A percentile compares a stretch with the other conserved stretches of the same genome.
These are phyloP conservation scores for Bombus soroeensis DNA, from an alignment of 1,140 invertebrate genomes.

Conservation along the genomic window DNA sequence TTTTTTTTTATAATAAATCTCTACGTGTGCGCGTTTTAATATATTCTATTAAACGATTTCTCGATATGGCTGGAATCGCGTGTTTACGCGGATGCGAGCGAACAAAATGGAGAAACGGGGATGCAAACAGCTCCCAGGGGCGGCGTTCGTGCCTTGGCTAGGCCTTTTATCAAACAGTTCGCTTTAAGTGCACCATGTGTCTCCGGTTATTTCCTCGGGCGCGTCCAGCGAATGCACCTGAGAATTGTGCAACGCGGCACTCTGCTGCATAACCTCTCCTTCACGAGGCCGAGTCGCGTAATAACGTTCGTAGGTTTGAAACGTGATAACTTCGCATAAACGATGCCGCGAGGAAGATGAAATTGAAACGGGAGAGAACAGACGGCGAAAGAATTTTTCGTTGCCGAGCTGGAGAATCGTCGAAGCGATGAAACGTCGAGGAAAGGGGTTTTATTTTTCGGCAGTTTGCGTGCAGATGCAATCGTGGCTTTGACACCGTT, in stretches of 20 bases:
- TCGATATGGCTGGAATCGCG: not conserved
- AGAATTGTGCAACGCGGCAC: not conserved
- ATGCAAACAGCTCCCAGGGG: not conserved
- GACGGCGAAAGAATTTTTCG: not conserved
- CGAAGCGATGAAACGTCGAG: no score
- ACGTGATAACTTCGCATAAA: slow-evolving; percentile 21
- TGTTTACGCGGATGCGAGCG: not conserved
- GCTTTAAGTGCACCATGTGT: slow-evolving; percentile 20
- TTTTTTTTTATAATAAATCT: not conserved
- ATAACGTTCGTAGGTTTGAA: slow-evolving; percentile 15
- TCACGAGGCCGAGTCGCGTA: not conserved
- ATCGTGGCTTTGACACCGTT: no score
- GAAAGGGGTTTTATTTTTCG: no score
- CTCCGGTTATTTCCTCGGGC: not conserved
- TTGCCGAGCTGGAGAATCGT: no score
- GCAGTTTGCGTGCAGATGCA: no score
- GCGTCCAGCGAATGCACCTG: not conserved
- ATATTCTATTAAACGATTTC: slow-evolving; percentile 3
- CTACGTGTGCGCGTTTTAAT: not conserved
- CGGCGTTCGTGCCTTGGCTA: not conserved
- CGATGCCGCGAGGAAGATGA: not conserved
- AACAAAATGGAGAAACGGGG: not conserved
- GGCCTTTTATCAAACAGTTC: slow-evolving; percentile 16
- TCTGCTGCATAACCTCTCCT: not conserved
- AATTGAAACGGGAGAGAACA: slow-evolving; percentile 8